These are phyloP conservation scores for Lagria hirta DNA, from an alignment of 2,888 invertebrate species.

Conservation along the genomic window DNA sequence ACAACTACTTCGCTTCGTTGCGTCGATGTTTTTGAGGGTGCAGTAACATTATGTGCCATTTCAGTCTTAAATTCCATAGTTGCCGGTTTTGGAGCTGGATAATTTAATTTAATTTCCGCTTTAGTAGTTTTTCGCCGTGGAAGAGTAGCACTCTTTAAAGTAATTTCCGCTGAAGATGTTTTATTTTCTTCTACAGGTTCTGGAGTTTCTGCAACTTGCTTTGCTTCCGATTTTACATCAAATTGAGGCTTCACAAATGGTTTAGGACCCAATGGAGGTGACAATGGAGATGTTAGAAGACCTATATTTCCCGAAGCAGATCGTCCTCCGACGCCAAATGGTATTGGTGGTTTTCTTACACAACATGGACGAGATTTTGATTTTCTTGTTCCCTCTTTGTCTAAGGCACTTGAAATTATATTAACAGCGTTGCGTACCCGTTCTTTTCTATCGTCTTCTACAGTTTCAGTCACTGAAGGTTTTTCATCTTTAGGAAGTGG, in stretches of 20 bases:
- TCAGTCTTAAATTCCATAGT: conserved; percentile 62
- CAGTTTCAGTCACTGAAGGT: conserved; percentile 29
- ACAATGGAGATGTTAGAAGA: conserved; percentile 42
- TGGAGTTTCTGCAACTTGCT: conserved; percentile 36
- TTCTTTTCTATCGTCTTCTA: conserved; percentile 56
- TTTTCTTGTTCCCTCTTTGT: conserved; percentile 53
- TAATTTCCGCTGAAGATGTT: conserved; percentile 66
- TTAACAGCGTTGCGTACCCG: conserved; percentile 69
- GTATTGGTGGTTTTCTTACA: conserved; percentile 64
- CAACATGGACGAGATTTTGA: conserved; percentile 54
- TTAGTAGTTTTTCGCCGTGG: conserved; percentile 66
- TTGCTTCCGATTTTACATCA: conserved; percentile 33
- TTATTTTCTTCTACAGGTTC: conserved; percentile 51
- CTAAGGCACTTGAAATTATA: conserved; percentile 71
- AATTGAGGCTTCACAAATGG: conserved; percentile 41
- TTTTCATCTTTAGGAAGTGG: conserved; percentile 38
- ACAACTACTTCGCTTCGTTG: conserved; percentile 61
- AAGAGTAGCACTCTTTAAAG: conserved; percentile 66
- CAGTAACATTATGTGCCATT: conserved; percentile 60
- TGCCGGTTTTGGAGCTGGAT: conserved; percentile 52
- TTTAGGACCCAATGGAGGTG: conserved; percentile 44
- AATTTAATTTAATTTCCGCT: conserved; percentile 64
- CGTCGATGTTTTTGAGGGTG: conserved; percentile 53
- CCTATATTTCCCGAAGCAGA: conserved; percentile 62
- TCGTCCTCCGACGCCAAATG: conserved; percentile 60